Conservation (phyloP, 2,888 invertebrate genomes). For the Thumatha senex region DNA sequence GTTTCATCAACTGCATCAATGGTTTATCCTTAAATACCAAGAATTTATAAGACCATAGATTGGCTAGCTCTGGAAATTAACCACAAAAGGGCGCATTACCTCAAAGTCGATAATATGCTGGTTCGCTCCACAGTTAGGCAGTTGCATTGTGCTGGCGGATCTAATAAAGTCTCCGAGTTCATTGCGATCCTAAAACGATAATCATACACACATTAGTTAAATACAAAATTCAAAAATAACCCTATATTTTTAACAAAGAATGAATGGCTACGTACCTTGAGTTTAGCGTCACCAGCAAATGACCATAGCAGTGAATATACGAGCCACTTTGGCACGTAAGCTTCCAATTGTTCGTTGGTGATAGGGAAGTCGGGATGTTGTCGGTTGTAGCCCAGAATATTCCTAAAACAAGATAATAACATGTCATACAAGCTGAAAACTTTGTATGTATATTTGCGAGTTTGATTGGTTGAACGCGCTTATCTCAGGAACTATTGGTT, state of each 20-base stretch:
- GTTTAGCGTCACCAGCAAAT: slow-evolving; percentile 98
- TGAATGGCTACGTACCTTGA: slow-evolving; percentile 87
- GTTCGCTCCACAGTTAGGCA: slow-evolving; percentile 91
- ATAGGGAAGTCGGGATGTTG: slow-evolving; percentile 97
- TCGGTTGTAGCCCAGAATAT: slow-evolving; percentile 96
- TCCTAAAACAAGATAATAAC: slow-evolving; percentile 72
- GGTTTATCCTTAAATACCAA: too few relatives aligned
- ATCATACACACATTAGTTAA: not conserved
- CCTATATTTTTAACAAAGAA: not conserved
- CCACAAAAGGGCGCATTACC: slow-evolving; percentile 79
- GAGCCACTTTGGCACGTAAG: slow-evolving; percentile 96
- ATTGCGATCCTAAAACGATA: slow-evolving; percentile 84
- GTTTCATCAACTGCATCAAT: too few relatives aligned
- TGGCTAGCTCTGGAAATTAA: too few relatives aligned
- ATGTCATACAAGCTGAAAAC: too few relatives aligned
- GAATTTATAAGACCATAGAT: too few relatives aligned
- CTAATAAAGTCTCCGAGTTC: slow-evolving; percentile 98
- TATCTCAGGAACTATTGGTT: too few relatives aligned
- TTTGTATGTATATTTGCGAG: too few relatives aligned
- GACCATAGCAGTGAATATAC: slow-evolving; percentile 98
- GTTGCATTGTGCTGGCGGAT: slow-evolving; percentile 95
- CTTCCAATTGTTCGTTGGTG: slow-evolving; percentile 94
- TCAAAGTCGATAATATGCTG: slow-evolving; percentile 98
- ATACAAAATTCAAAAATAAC: not conserved
- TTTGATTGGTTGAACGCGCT: too few relatives aligned